Evolutionary conservation across 2,113 vertebrate genomes (phyloP), one percentile per base, ranked within the genome.

Genomic region (Gulo gulo): DNA sequence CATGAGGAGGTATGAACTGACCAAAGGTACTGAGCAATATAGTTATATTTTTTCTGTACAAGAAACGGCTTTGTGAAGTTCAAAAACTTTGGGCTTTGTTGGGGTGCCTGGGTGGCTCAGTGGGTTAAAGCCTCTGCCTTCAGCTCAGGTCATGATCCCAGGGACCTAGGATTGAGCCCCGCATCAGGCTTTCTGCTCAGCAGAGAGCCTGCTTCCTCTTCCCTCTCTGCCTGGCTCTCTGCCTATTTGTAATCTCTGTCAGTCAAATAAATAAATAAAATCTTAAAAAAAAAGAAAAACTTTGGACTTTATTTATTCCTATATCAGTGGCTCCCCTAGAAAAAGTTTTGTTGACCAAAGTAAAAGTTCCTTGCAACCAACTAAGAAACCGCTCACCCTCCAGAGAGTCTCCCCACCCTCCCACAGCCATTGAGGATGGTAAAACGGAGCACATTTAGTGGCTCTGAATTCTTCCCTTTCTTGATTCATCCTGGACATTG

Each of bases 401-500:
- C 55, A 18, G 52, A 91, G 55, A 59, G 42, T 59, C 63, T 39
- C n/a, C 55, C 3, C 26, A 45, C 20, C 57, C 50, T 59, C 2
- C 39, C 45, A 24, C 7, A 87, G 82, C 50, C 63, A 55, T 3
- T 90, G 90, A 94, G 36, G 78, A 55, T 69, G 52, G 61, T 39
- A 92, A 95, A 96, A 97, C 14, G 65, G 45, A 98, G 39, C 50
- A 76, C 26, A 86, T 91, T 92, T 78, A 84, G 63, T 79, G 52
- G 47, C 79, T 91, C 83, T 93, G 96, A 98, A 97, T 91, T 79
- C 61, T 92, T 97, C 57, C 71, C 42, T 88, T 76, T 94, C 90
- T 93, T 95, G 94, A 97, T 97, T 90, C 95, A 94, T 97, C 52
- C 88, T 91, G 91, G 85, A 97, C 96, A 96, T 34, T 91, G 97